Conservation (phyloP, 2,888 invertebrate species). For the Cynaeus angustus region DNA sequence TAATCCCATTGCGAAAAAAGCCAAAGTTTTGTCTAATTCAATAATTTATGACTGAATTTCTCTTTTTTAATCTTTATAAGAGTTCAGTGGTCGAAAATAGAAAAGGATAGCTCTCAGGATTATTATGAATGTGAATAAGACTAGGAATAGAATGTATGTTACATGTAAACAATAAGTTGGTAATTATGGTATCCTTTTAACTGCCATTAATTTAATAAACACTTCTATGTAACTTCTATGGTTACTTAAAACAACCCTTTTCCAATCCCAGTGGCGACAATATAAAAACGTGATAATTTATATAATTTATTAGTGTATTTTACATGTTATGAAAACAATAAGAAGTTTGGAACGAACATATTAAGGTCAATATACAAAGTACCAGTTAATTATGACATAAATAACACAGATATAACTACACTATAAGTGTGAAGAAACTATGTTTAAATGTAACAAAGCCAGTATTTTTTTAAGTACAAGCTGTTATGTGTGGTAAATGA, state of each 20-base stretch:
- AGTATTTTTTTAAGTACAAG: slow-evolving; percentile 44
- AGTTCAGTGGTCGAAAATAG: slow-evolving; percentile 35
- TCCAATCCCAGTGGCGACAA: not conserved
- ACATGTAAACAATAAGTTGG: slow-evolving; percentile 61
- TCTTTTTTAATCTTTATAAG: slow-evolving; percentile 30
- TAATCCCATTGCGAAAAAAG: slow-evolving; percentile 30
- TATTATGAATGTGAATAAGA: slow-evolving; percentile 66
- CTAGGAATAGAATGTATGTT: slow-evolving; percentile 66
- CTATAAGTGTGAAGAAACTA: slow-evolving; percentile 32
- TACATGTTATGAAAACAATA: slow-evolving; percentile 43
- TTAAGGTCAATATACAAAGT: slow-evolving; percentile 40
- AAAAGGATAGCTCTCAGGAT: slow-evolving; percentile 57
- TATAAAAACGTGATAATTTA: not conserved
- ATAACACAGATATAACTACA: slow-evolving; percentile 38
- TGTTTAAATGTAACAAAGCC: slow-evolving; percentile 39
- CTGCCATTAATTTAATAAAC: slow-evolving; percentile 71
- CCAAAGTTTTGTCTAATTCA: slow-evolving; percentile 39
- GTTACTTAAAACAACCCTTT: slow-evolving; percentile 31
- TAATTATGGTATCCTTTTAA: slow-evolving; percentile 66
- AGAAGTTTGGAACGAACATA: slow-evolving; percentile 38
- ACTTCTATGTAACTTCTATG: slow-evolving; percentile 58
- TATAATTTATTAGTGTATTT: slow-evolving; percentile 44
- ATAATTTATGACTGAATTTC: slow-evolving; percentile 40
- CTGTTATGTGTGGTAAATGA: slow-evolving; percentile 30
- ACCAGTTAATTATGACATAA: slow-evolving; percentile 35